Evolutionary conservation across 2,888 invertebrate genomes (phyloP).

Genomic region (Cataglyphis altisquamis): DNA sequence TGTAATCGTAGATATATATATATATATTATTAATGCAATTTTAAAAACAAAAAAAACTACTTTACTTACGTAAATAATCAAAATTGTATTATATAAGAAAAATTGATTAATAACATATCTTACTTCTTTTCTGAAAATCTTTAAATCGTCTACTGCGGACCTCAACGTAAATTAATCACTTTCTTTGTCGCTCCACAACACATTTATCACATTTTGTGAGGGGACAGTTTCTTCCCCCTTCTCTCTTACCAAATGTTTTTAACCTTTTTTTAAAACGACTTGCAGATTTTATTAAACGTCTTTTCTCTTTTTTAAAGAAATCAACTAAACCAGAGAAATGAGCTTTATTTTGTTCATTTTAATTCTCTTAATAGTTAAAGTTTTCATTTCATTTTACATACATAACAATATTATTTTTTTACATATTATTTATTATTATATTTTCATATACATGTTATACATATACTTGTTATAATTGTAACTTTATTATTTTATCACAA

Average conservation of each 20-base stretch:
- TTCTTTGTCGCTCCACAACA: constrained; percentile 46
- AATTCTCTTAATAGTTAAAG: constrained; percentile 29
- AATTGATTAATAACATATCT: background rate
- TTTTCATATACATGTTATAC: background rate
- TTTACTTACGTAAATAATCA: constrained; percentile 7
- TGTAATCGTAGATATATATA: background rate
- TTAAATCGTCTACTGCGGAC: constrained; percentile 36
- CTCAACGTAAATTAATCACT: constrained; percentile 59
- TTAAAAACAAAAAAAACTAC: background rate
- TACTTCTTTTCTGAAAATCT: constrained; percentile 31
- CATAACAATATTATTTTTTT: background rate
- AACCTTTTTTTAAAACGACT: constrained; percentile 39
- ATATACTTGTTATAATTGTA: background rate
- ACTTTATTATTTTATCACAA: background rate
- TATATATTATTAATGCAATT: background rate
- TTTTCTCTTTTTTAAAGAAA: constrained; percentile 28
- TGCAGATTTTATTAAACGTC: constrained; percentile 53
- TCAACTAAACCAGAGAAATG: constrained; percentile 7
- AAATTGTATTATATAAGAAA: constrained; percentile 40
- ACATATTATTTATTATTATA: background rate
- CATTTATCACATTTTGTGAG: constrained; percentile 63
- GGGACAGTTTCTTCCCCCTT: constrained; percentile 9
- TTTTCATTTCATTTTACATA: background rate
- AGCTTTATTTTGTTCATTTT: background rate
- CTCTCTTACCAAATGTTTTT: constrained; percentile 46